phyloP scores from a whole-genome alignment of 2,113 vertebrate species.

The Pterocles burchelli region DNA sequence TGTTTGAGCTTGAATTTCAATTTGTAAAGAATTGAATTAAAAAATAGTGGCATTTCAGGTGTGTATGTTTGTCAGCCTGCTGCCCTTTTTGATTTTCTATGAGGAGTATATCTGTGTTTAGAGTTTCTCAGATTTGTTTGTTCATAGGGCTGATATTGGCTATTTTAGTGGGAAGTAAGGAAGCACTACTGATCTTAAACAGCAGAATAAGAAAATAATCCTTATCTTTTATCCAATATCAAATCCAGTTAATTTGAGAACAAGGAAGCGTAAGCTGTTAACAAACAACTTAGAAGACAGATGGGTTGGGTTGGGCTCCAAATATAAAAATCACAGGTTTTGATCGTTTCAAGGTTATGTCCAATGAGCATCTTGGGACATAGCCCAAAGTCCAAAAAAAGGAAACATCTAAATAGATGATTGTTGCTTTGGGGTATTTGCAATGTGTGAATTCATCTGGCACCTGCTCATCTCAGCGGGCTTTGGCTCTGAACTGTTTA shows the following conservation, averaged over 20 bases:
- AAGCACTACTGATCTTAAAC: not conserved
- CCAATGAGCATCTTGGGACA: not conserved
- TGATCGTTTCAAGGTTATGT: not conserved
- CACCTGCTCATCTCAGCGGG: not conserved
- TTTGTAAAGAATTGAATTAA: not conserved
- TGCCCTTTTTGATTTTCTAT: not conserved
- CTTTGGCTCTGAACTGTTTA: slow-evolving; percentile 15
- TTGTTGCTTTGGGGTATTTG: not conserved
- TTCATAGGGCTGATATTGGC: not conserved
- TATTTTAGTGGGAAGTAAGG: not conserved
- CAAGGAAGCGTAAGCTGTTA: not conserved
- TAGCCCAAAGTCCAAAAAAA: not conserved
- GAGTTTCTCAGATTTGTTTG: not conserved
- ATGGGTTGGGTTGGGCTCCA: not conserved
- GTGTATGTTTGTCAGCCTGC: not conserved
- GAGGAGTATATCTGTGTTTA: not conserved
- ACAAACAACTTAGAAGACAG: not conserved
- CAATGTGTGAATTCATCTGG: slow-evolving; percentile 7
- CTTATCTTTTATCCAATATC: not conserved
- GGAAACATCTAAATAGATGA: not conserved
- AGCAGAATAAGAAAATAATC: not conserved
- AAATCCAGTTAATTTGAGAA: not conserved
- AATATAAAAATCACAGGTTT: not conserved
- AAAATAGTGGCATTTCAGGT: not conserved
- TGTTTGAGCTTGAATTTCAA: not conserved